Evolutionary conservation across 2,888 invertebrate species (phyloP).

Genomic region (Rhogogaster chlorosoma): DNA sequence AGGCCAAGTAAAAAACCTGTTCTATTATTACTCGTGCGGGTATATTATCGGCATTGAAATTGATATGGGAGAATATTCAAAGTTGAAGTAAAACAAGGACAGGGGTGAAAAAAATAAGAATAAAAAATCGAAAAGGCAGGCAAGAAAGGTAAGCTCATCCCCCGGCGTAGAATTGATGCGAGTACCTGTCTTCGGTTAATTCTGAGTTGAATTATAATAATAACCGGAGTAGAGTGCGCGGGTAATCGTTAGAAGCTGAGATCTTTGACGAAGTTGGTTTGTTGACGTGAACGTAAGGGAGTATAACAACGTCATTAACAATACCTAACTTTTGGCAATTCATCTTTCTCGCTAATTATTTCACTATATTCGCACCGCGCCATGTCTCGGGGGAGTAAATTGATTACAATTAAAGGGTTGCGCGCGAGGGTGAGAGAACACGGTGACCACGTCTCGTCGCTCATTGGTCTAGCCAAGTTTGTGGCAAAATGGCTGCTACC

Average conservation of each 20-base stretch:
- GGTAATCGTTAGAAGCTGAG: conserved; percentile 31
- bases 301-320: conserved; percentile 62
- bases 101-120: background rate
- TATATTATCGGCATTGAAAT: background rate
- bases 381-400: conserved; percentile 72
- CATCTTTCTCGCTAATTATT: conserved; percentile 75
- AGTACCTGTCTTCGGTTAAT: background rate
- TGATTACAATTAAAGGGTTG: conserved; percentile 76
- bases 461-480: conserved; percentile 78
- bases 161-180: background rate
- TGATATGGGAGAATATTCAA: background rate
- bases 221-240: background rate
- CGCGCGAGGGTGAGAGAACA: conserved; percentile 67
- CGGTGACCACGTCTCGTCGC: conserved; percentile 78
- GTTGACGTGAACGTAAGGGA: conserved; percentile 31
- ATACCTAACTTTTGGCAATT: conserved; percentile 71
- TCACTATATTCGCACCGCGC: conserved; percentile 66
- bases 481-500: conserved; percentile 77
- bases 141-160: background rate
- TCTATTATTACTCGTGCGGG: background rate
- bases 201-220: background rate
- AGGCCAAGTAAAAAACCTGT: conserved; percentile 23
- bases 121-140: background rate
- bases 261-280: conserved; percentile 40
- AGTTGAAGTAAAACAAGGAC: background rate